phyloP scores from a whole-genome alignment of 2,888 invertebrate species.

The Fragum sueziense region DNA sequence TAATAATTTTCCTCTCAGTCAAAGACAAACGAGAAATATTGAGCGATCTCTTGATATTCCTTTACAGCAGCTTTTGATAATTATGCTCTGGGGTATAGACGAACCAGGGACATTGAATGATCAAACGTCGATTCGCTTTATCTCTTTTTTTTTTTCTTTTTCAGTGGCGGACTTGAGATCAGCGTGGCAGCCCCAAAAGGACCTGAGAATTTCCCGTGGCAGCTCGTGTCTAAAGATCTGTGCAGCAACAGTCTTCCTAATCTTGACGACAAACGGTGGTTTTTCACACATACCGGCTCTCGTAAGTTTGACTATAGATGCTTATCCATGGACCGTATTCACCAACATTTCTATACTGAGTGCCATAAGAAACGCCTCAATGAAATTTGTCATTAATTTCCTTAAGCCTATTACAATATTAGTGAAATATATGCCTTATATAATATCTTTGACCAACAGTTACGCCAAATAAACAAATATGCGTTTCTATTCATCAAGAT shows the following conservation, averaged over 20 bases:
- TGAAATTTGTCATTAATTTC: no score
- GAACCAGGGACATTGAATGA: no score
- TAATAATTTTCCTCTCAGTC: no score
- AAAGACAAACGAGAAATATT: no score
- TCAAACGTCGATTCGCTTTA: no score
- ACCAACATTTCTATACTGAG: background rate
- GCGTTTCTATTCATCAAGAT: no score
- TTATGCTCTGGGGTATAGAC: no score
- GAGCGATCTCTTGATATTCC: no score
- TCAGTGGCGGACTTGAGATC: conserved; percentile 32
- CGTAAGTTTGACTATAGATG: conserved; percentile 14
- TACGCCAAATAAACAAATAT: no score
- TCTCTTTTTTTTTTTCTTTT: background rate
- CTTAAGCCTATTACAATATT: no score
- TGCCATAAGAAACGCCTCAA: no score
- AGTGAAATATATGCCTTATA: background rate
- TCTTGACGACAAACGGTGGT: conserved; percentile 36
- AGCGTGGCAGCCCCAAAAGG: conserved; percentile 27
- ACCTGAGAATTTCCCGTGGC: conserved; percentile 24
- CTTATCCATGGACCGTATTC: background rate
- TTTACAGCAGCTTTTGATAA: no score
- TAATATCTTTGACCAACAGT: background rate
- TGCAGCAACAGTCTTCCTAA: conserved; percentile 24
- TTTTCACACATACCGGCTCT: conserved; percentile 29
- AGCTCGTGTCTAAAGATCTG: conserved; percentile 21